Evolutionary conservation across 2,113 vertebrate genomes (phyloP).

Genomic region (Mobula birostris): DNA sequence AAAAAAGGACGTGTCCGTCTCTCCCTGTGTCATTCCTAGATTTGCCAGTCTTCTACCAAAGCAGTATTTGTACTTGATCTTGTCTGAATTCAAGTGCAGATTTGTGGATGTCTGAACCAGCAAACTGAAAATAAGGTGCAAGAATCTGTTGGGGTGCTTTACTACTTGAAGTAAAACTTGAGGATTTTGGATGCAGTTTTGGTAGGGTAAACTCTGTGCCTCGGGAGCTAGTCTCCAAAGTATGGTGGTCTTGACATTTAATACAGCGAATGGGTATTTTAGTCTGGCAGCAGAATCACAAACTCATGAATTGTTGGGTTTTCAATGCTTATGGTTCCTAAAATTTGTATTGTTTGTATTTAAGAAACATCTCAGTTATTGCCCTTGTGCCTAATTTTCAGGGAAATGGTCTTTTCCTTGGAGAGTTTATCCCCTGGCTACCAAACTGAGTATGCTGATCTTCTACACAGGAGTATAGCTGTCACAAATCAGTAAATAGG

Average conservation of each 20-base stretch:
- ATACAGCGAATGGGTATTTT: background rate
- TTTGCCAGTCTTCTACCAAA: background rate
- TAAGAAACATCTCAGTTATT: too few species aligned
- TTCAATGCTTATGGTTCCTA: background rate
- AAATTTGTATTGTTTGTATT: background rate
- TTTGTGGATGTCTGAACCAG: background rate
- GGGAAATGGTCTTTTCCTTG: background rate
- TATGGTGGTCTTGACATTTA: background rate
- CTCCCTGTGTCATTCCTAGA: background rate
- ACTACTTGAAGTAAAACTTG: background rate
- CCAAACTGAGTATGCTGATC: too few species aligned
- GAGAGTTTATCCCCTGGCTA: too few species aligned
- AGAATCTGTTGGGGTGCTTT: background rate
- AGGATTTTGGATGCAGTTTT: too few species aligned
- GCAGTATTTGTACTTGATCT: background rate
- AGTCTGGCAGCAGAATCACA: background rate
- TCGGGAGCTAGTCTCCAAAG: slow-evolving; percentile 7
- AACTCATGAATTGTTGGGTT: background rate
- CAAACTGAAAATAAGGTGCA: background rate
- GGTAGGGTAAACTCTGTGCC: background rate
- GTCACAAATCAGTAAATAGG: background rate
- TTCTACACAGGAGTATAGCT: too few species aligned
- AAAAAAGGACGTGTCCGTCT: slow-evolving; percentile 44
- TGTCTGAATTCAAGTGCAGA: background rate
- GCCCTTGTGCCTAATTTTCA: background rate